Percentiles rank a stretch among this genome's conserved stretches.
Conservation (phyloP, 2,888 invertebrate genomes). For the Mycalesis mineus region DNA sequence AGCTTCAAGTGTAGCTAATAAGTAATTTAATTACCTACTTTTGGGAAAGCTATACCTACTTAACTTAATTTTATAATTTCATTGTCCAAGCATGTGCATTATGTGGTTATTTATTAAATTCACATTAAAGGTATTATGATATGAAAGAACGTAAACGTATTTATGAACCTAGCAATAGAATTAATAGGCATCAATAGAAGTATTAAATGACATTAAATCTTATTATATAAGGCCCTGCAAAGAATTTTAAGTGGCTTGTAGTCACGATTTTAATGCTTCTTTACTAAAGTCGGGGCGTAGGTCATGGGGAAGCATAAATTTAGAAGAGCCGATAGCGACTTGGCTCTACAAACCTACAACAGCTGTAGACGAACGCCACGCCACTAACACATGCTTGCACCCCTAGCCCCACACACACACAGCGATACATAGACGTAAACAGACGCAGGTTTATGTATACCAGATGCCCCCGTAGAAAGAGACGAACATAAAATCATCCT, state of each 20-base stretch:
- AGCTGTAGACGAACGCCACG: conserved; percentile 70
- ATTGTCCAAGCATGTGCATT: too few relatives aligned
- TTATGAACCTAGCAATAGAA: conserved; percentile 18
- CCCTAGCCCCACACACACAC: conserved; percentile 48
- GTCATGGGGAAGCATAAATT: conserved; percentile 77
- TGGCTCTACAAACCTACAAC: conserved; percentile 68
- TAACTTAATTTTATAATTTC: too few relatives aligned
- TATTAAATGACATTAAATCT: conserved; percentile 41
- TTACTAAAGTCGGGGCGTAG: conserved; percentile 53
- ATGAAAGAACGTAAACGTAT: too few relatives aligned
- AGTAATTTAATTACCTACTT: too few relatives aligned
- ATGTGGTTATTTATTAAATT: too few relatives aligned
- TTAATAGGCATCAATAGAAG: conserved; percentile 30
- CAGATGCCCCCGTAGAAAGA: conserved; percentile 74
- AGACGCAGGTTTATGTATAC: conserved; percentile 72
- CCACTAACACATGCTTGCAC: conserved; percentile 64
- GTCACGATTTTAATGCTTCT: conserved; percentile 49
- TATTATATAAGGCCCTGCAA: conserved; percentile 44
- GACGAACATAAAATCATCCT: conserved; percentile 53
- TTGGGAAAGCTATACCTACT: too few relatives aligned
- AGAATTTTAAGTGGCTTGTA: conserved; percentile 53
- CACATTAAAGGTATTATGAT: too few relatives aligned
- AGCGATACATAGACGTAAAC: conserved; percentile 62
- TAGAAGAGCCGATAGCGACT: conserved; percentile 62
- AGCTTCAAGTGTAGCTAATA: too few relatives aligned